Evolutionary conservation across 2,888 invertebrate species (phyloP).

Genomic region (Drosophila incognita): DNA sequence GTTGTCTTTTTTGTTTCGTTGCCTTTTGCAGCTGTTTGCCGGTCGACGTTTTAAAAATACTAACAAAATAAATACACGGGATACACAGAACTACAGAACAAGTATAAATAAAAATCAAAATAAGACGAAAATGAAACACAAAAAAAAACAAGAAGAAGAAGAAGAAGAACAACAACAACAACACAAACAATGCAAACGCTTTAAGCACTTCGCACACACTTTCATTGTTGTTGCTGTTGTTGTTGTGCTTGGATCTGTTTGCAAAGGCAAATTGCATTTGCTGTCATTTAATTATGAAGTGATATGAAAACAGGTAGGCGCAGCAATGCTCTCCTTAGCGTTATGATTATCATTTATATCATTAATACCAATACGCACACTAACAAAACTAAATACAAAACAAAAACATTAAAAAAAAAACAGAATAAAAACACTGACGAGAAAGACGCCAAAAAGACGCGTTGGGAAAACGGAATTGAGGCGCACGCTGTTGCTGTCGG

Average conservation of each 20-base stretch:
- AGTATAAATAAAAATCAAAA: slow-evolving; percentile 34
- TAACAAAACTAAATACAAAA: slow-evolving; percentile 12
- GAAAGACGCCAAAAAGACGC: slow-evolving; percentile 41
- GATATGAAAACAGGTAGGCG: slow-evolving; percentile 33
- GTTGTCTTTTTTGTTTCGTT: slow-evolving; percentile 18
- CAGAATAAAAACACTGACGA: slow-evolving; percentile 30
- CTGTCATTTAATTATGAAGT: slow-evolving; percentile 37
- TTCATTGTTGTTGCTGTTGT: slow-evolving; percentile 14
- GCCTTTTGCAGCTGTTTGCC: slow-evolving; percentile 60
- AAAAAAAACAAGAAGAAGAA: neutral
- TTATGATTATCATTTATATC: slow-evolving; percentile 12
- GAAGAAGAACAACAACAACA: neutral
- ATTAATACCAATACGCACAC: slow-evolving; percentile 45
- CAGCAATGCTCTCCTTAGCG: slow-evolving; percentile 28
- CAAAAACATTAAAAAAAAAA: slow-evolving; percentile 19
- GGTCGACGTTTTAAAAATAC: slow-evolving; percentile 59
- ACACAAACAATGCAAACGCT: slow-evolving; percentile 43
- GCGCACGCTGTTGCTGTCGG: slow-evolving; percentile 16
- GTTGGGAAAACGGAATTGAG: slow-evolving; percentile 13
- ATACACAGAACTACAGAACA: slow-evolving; percentile 25
- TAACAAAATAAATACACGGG: slow-evolving; percentile 38
- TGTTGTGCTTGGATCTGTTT: slow-evolving; percentile 11
- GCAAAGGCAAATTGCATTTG: slow-evolving; percentile 37
- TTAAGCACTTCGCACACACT: slow-evolving; percentile 43
- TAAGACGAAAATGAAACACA: slow-evolving; percentile 7